Evolutionary conservation across 1,140 invertebrate genomes (phyloP).

Genomic region (Cyclargus thomasi): DNA sequence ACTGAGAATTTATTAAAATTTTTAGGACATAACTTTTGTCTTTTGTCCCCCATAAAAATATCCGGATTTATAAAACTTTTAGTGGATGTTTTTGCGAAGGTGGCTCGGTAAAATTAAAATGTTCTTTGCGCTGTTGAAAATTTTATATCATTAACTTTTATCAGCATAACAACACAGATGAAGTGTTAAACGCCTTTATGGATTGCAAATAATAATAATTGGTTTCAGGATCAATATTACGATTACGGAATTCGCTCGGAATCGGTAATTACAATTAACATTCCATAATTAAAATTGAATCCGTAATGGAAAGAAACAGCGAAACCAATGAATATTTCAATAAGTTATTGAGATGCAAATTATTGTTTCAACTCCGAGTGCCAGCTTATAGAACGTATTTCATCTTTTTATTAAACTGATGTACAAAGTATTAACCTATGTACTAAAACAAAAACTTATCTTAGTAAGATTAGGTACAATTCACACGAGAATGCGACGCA

Average conservation of each 20-base stretch:
- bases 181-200: neutral
- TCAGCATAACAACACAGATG: too few relatives aligned
- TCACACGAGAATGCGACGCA: too few relatives aligned
- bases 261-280: neutral
- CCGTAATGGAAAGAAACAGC: neutral
- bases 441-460: too few relatives aligned
- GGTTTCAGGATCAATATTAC: neutral
- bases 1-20: neutral
- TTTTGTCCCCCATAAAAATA: neutral
- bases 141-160: too few relatives aligned
- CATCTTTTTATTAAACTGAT: too few relatives aligned
- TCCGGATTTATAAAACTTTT: neutral
- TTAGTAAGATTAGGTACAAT: too few relatives aligned
- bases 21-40: neutral
- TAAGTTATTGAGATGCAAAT: neutral
- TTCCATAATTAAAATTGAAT: neutral
- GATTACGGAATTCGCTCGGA: neutral
- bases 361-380: too few relatives aligned
- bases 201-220: neutral
- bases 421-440: too few relatives aligned
- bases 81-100: neutral
- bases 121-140: neutral
- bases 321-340: neutral
- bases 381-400: too few relatives aligned
- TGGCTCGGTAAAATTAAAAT: neutral